Conservation (phyloP, 2,888 invertebrate genomes). For the Monopis laevigella region DNA sequence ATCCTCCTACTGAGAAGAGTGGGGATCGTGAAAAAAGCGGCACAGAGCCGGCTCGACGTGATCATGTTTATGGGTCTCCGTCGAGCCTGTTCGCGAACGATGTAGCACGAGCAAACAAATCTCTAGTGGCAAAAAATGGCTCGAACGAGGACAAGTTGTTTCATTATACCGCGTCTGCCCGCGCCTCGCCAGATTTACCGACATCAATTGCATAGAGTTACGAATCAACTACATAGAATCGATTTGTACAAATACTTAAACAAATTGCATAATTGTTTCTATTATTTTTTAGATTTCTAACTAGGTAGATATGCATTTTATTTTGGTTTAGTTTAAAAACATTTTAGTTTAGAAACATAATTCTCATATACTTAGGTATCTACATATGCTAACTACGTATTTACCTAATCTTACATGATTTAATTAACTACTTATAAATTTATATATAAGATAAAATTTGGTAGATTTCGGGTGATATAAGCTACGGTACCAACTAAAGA, state of each 20-base stretch:
- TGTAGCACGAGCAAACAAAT: conserved; percentile 58
- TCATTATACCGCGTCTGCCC: conserved; percentile 26
- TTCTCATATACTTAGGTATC: no score
- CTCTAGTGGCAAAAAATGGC: conserved; percentile 64
- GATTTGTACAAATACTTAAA: conserved; percentile 11
- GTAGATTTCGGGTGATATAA: no score
- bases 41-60: conserved; percentile 48
- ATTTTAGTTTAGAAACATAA: no score
- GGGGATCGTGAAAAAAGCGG: conserved; percentile 57
- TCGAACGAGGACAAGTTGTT: conserved; percentile 59
- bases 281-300: no score
- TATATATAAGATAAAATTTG: no score
- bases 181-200: conserved; percentile 56
- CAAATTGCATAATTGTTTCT: no score
- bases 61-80: conserved; percentile 65
- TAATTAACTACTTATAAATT: no score
- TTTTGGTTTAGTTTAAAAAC: no score
- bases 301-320: conserved; percentile 11
- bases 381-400: no score
- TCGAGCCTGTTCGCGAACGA: conserved; percentile 56
- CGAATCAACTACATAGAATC: conserved; percentile 28
- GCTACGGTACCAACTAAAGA: no score
- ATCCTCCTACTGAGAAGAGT: conserved; percentile 22
- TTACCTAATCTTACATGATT: no score
- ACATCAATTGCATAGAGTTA: conserved; percentile 34